A percentile compares a stretch with the other conserved stretches of the same genome.
phyloP scores from a whole-genome alignment of 2,797 vertebrate species.

The Brotogeris chrysoptera region DNA sequence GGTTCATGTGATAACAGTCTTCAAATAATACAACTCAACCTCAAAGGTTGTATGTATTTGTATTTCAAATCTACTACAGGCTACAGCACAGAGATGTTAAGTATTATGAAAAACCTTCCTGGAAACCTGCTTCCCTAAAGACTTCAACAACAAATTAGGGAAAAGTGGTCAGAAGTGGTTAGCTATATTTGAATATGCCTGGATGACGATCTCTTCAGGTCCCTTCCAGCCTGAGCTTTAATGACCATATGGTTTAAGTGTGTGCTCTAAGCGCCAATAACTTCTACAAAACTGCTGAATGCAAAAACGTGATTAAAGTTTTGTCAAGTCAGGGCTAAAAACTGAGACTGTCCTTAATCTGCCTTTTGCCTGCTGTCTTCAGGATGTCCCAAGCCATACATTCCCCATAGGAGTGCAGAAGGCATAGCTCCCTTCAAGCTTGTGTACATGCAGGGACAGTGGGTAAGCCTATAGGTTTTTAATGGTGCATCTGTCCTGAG shows the following conservation, averaged over 20 bases:
- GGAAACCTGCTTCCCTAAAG: neutral
- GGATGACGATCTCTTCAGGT: neutral
- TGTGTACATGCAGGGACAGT: fast-evolving
- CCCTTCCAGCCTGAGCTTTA: neutral
- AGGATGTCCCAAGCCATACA: neutral
- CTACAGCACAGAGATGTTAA: neutral
- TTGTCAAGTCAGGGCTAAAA: neutral
- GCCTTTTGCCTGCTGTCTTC: neutral
- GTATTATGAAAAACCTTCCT: neutral
- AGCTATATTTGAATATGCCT: neutral
- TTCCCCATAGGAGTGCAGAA: neutral
- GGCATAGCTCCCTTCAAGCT: neutral
- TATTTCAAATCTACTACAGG: neutral
- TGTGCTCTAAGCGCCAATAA: neutral
- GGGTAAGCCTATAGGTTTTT: neutral
- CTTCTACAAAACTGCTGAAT: neutral
- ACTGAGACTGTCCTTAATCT: neutral
- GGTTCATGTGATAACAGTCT: neutral
- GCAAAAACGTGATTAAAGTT: neutral
- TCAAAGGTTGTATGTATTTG: neutral
- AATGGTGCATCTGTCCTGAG: neutral
- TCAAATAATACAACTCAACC: neutral
- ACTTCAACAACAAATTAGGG: neutral
- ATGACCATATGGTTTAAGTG: neutral
- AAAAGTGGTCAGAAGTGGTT: neutral